Conservation (phyloP, 2,888 invertebrate species). For the Pollenia amentaria region DNA sequence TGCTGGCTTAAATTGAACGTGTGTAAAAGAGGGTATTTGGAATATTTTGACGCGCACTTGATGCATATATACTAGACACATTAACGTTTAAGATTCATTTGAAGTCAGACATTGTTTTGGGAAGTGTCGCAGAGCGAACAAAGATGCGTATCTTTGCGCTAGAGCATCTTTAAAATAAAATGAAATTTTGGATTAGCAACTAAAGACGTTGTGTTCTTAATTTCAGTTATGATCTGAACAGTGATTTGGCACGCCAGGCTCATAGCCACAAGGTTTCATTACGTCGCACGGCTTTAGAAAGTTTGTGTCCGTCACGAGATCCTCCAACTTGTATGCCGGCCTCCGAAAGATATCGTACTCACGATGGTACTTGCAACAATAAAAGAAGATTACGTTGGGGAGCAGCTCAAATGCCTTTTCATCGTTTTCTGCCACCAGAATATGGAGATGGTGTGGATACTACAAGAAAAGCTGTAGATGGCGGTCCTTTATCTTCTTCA, state of each 20-base stretch:
- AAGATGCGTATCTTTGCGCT: neutral
- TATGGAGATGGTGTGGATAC: slow-evolving; percentile 90
- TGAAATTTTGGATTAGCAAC: neutral
- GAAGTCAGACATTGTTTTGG: slow-evolving; percentile 34
- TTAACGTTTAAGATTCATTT: slow-evolving; percentile 55
- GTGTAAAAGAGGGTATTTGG: neutral
- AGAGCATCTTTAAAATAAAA: neutral
- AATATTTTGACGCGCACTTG: slow-evolving; percentile 22
- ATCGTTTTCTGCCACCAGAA: slow-evolving; percentile 91
- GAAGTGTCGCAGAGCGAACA: slow-evolving; percentile 16
- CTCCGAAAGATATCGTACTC: slow-evolving; percentile 90
- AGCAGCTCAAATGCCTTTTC: slow-evolving; percentile 92
- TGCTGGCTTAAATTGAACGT: slow-evolving; percentile 3
- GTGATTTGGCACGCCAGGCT: slow-evolving; percentile 83
- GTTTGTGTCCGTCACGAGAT: slow-evolving; percentile 88
- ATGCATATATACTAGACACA: slow-evolving; percentile 63
- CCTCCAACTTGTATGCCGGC: slow-evolving; percentile 89
- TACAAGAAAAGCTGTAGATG: slow-evolving; percentile 86
- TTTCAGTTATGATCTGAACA: slow-evolving; percentile 82
- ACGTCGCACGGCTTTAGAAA: slow-evolving; percentile 83
- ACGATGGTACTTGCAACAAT: slow-evolving; percentile 96
- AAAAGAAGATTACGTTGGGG: slow-evolving; percentile 91
- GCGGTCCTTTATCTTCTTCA: slow-evolving; percentile 89
- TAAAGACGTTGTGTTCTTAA: slow-evolving; percentile 51
- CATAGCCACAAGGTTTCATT: slow-evolving; percentile 82